Percentiles rank a stretch among this genome's conserved stretches.
These are phyloP conservation scores for Azorinus chamasolen DNA, from an alignment of 2,888 invertebrate genomes.

Conservation along the genomic window DNA sequence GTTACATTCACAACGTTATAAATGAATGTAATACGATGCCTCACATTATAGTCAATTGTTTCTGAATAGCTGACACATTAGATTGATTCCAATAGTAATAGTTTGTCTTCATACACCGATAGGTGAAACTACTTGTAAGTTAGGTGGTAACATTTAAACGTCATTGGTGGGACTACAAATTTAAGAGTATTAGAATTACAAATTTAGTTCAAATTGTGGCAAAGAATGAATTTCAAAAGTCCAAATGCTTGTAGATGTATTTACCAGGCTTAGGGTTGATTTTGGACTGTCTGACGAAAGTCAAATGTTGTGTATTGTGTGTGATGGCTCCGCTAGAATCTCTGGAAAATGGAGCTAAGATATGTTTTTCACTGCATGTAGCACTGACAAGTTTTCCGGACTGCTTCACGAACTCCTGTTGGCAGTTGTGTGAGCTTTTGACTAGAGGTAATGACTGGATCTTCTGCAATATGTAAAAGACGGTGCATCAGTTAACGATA, in stretches of 20 bases:
- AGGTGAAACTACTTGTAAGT: no score
- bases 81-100: no score
- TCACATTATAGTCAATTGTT: no score
- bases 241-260: neutral
- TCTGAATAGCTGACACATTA: no score
- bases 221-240: no score
- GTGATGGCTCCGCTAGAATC: conserved; percentile 87
- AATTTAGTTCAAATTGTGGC: no score
- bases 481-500: no score
- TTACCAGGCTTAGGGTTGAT: conserved; percentile 54
- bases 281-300: conserved; percentile 66
- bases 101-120: no score
- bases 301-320: conserved; percentile 84
- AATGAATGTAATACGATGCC: no score
- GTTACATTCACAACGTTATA: neutral
- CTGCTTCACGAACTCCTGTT: conserved; percentile 89
- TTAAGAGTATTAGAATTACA: no score
- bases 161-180: no score
- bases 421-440: conserved; percentile 89
- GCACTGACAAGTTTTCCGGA: conserved; percentile 90
- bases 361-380: conserved; percentile 90
- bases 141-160: no score
- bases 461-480: conserved; percentile 67
- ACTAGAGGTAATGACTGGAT: conserved; percentile 85
- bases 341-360: conserved; percentile 91